These are phyloP conservation scores for Drosophila orosa DNA, from an alignment of 1,140 invertebrate genomes.

Conservation along the genomic window DNA sequence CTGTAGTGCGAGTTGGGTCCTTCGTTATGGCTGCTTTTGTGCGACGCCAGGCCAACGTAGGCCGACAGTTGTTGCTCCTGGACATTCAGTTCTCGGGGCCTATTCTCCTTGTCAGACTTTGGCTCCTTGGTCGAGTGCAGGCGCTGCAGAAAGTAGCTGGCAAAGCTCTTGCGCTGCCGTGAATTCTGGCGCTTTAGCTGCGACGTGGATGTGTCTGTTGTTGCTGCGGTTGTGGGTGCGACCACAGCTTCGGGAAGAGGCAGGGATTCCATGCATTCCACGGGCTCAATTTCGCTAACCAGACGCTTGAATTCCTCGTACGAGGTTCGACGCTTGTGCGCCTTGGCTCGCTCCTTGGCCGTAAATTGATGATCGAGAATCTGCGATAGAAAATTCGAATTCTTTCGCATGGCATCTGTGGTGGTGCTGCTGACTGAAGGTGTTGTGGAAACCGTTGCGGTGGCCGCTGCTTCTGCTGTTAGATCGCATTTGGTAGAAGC, in stretches of 20 bases:
- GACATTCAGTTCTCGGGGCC: conserved; percentile 14
- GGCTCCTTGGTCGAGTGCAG: conserved; percentile 66
- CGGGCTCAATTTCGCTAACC: conserved; percentile 74
- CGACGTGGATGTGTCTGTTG: conserved; percentile 29
- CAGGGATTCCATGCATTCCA: conserved; percentile 33
- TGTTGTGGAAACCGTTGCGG: conserved; percentile 21
- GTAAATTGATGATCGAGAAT: conserved; percentile 82
- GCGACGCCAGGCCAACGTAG: conserved; percentile 33
- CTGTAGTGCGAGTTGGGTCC: conserved; percentile 51
- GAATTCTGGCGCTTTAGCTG: conserved; percentile 79
- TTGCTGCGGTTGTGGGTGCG: conserved; percentile 15
- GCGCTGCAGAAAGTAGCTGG: conserved; percentile 73
- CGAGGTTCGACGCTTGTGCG: conserved; percentile 81
- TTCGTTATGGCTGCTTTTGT: conserved; percentile 4
- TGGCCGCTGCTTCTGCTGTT: conserved; percentile 49
- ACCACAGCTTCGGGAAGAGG: conserved; percentile 9
- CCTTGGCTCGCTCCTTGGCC: conserved; percentile 78
- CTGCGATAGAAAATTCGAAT: conserved; percentile 83
- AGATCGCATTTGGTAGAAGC: conserved; percentile 43
- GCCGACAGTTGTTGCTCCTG: conserved; percentile 52
- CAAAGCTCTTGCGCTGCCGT: conserved; percentile 79
- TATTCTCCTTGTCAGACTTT: conserved; percentile 55
- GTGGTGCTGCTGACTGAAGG: conserved; percentile 32
- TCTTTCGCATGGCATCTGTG: conserved; percentile 81
- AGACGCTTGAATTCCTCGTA: conserved; percentile 84